Evolutionary conservation across 2,797 vertebrate genomes (phyloP).

Genomic region (Lagorchestes hirsutus): DNA sequence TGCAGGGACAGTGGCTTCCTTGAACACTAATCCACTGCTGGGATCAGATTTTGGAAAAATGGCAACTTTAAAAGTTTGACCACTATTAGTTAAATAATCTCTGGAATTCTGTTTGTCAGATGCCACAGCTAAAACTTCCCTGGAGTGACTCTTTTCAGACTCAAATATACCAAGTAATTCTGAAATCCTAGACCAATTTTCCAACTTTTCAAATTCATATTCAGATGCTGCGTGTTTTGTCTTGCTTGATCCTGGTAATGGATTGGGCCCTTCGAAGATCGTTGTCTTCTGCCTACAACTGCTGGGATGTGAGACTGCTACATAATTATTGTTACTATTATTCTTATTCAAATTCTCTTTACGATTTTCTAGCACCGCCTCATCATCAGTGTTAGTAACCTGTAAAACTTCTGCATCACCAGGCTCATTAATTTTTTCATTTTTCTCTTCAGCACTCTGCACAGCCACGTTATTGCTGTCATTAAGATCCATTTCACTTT

Average conservation of each 20-base stretch:
- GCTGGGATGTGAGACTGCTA: conserved; percentile 64
- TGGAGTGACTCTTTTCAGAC: conserved; percentile 72
- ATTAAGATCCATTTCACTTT: conserved; percentile 81
- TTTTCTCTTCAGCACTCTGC: conserved; percentile 73
- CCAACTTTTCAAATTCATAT: conserved; percentile 68
- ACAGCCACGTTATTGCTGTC: conserved; percentile 66
- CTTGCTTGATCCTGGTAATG: conserved; percentile 64
- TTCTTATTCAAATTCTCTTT: conserved; percentile 89
- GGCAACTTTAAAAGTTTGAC: conserved; percentile 56
- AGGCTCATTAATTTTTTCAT: conserved; percentile 75
- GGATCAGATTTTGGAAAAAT: conserved; percentile 7
- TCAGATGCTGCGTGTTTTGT: conserved; percentile 52
- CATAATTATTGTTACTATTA: conserved; percentile 87
- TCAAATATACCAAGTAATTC: conserved; percentile 73
- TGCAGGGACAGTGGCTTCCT: conserved; percentile 52
- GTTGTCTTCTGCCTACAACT: conserved; percentile 69
- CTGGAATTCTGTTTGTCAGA: conserved; percentile 60
- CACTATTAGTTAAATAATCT: conserved; percentile 68
- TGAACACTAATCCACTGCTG: conserved; percentile 37
- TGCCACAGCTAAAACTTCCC: conserved; percentile 52
- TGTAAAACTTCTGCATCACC: conserved; percentile 81
- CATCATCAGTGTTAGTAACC: conserved; percentile 88
- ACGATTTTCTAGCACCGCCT: conserved; percentile 72
- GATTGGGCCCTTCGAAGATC: conserved; percentile 61
- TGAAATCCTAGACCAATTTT: conserved; percentile 74